Base-by-base conservation (phyloP, 64 coral and sea anemone species). In the Cladopsammia gracilis region DNA sequence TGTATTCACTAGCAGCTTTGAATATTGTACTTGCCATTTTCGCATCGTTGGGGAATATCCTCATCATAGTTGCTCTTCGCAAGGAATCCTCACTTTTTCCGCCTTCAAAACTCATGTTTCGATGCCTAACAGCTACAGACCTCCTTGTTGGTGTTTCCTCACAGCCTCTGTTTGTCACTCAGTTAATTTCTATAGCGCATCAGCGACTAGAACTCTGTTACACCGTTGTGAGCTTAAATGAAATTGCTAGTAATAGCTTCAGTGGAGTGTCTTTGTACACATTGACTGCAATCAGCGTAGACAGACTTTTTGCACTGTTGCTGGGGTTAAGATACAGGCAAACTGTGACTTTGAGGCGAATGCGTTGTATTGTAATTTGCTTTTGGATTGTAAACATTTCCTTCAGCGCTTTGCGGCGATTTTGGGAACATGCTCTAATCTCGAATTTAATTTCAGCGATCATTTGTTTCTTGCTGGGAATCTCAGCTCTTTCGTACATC, bases 211-310 rank as follows among this genome's bases (percentile, higher is more conserved):
- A 48, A 5, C 45, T 75, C 19, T 75, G 71, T 48, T 49, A 48
- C 16, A 75, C 7, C 15, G 43, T 20, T 49, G 71, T 75, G 6
- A 18, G 15, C 13, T 48, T 48, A 6, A 75, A 49, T 48, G 46
- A 75, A 14, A 6, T 75, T 13, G 44, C 6, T 19, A 44, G 44
- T 16, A 18, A 12, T 6, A 48, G 0, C 8, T 48, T 75, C 4
- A 45, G 26, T 8, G 72, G 44, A 48, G 72, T 75, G 3, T 49
- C 72, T 7, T 51, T 75, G 46, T 18, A 20, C 16, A 75, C 46
- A 20, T 75, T 75, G 10, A 75, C 45, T 75, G 44, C 72, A 48
- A 75, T 75, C 45, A 75, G 72, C 46, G 15, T 75, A 18, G 72
- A 75, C 72, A 75, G 72, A 75, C 72, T 75, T n/a, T 18, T 47